phyloP scores from a whole-genome alignment of 2,888 invertebrate genomes.

The Perithous albicinctus region DNA sequence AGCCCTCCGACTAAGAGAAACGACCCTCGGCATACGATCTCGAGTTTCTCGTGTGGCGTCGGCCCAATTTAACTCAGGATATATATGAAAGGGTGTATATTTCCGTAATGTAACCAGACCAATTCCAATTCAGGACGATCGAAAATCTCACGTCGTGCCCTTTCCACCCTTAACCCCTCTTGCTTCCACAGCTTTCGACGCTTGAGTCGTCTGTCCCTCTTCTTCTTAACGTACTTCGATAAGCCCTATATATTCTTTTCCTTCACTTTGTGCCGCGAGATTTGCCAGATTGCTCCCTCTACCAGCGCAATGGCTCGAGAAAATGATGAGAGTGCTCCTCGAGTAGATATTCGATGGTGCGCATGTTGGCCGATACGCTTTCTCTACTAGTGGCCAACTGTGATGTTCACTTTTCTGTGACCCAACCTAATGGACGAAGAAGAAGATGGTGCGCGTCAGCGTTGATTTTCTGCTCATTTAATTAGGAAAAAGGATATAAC shows the following conservation, averaged over 20 bases:
- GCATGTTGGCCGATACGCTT: too few species aligned
- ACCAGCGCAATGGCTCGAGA: slow-evolving; percentile 7
- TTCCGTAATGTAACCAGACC: slow-evolving; percentile 74
- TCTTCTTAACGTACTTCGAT: slow-evolving; percentile 7
- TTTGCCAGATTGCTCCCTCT: slow-evolving; percentile 4
- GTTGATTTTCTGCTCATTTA: neutral
- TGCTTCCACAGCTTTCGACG: slow-evolving; percentile 11
- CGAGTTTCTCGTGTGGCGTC: slow-evolving; percentile 51
- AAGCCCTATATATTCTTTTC: slow-evolving; percentile 3
- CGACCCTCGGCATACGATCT: neutral
- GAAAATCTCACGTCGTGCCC: slow-evolving; percentile 39
- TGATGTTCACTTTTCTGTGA: too few species aligned
- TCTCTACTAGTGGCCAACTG: too few species aligned
- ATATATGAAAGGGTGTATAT: slow-evolving; percentile 74
- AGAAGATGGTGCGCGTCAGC: neutral
- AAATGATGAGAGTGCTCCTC: slow-evolving; percentile 5
- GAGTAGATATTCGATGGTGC: neutral
- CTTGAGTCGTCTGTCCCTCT: slow-evolving; percentile 18
- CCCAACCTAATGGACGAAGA: too few species aligned
- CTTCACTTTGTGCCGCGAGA: slow-evolving; percentile 4
- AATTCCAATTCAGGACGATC: slow-evolving; percentile 73
- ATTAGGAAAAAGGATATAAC: neutral
- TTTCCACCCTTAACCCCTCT: slow-evolving; percentile 32
- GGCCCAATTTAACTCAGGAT: slow-evolving; percentile 80
- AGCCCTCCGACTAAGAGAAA: slow-evolving; percentile 24